Evolutionary conservation across 2,888 invertebrate species (phyloP).

Genomic region (Drosophila macrospina): DNA sequence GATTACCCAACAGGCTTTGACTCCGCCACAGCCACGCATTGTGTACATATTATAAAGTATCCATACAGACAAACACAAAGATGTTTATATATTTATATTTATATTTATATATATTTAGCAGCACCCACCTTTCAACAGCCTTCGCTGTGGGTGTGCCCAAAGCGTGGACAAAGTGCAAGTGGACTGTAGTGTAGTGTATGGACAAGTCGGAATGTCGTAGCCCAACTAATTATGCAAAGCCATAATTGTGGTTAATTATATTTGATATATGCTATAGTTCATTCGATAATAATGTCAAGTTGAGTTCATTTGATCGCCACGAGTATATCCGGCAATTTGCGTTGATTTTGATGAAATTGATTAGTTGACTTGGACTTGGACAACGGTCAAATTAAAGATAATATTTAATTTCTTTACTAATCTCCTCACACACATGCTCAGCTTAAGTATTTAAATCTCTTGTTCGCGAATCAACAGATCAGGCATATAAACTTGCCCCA

Average conservation of each 20-base stretch:
- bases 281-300: slow-evolving; percentile 33
- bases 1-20: slow-evolving; percentile 67
- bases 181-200: slow-evolving; percentile 26
- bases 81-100: slow-evolving; percentile 3
- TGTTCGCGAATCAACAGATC: slow-evolving; percentile 47
- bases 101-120: slow-evolving; percentile 1
- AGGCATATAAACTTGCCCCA: slow-evolving; percentile 23
- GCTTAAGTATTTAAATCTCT: slow-evolving; percentile 17
- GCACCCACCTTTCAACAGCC: slow-evolving; percentile 33
- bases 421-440: slow-evolving; percentile 21
- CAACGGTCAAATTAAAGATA: slow-evolving; percentile 42
- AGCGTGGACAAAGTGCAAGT: slow-evolving; percentile 25
- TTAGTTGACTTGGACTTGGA: slow-evolving; percentile 26
- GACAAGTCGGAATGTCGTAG: slow-evolving; percentile 1
- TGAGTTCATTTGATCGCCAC: slow-evolving; percentile 16
- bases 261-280: slow-evolving; percentile 30
- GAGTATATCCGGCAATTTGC: slow-evolving; percentile 37
- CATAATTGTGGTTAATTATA: slow-evolving; percentile 26
- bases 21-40: slow-evolving; percentile 49
- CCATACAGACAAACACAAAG: slow-evolving; percentile 4
- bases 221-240: slow-evolving; percentile 21
- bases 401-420: slow-evolving; percentile 14
- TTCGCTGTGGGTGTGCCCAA: slow-evolving; percentile 44
- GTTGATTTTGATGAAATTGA: slow-evolving; percentile 27
- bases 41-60: slow-evolving; percentile 25